Conservation (phyloP, 2,888 invertebrate genomes). For the Torymus texanus region DNA sequence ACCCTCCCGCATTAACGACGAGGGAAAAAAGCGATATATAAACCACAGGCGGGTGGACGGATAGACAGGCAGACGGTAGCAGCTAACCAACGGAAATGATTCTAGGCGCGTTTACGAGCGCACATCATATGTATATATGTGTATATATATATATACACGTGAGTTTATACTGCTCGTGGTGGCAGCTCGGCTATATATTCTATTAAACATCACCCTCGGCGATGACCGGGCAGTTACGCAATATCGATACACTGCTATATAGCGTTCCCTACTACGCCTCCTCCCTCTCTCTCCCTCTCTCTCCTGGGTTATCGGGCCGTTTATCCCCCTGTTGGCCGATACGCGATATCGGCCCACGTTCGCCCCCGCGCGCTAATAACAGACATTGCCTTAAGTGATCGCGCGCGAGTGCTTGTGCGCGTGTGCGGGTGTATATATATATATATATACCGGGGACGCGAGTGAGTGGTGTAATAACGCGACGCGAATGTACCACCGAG, state of each 20-base stretch:
- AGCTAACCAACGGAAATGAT: slow-evolving; percentile 1
- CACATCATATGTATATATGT: neutral
- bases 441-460: too few relatives aligned
- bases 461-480: neutral
- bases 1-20: too few relatives aligned
- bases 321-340: too few relatives aligned
- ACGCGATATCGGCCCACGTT: slow-evolving; percentile 19
- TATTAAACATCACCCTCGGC: slow-evolving; percentile 60
- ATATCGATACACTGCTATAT: slow-evolving; percentile 59
- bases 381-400: slow-evolving; percentile 37
- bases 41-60: too few relatives aligned
- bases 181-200: slow-evolving; percentile 55
- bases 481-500: neutral
- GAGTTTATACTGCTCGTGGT: neutral
- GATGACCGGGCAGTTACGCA: slow-evolving; percentile 58
- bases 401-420: neutral
- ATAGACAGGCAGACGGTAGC: neutral
- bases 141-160: too few relatives aligned
- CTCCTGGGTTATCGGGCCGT: too few relatives aligned
- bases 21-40: too few relatives aligned
- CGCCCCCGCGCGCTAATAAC: slow-evolving; percentile 45
- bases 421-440: too few relatives aligned
- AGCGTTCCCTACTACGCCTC: slow-evolving; percentile 49
- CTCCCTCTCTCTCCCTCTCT: too few relatives aligned
- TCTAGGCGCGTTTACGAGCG: neutral